Conservation (phyloP, 1,140 invertebrate species). For the Aphis gossypii region DNA sequence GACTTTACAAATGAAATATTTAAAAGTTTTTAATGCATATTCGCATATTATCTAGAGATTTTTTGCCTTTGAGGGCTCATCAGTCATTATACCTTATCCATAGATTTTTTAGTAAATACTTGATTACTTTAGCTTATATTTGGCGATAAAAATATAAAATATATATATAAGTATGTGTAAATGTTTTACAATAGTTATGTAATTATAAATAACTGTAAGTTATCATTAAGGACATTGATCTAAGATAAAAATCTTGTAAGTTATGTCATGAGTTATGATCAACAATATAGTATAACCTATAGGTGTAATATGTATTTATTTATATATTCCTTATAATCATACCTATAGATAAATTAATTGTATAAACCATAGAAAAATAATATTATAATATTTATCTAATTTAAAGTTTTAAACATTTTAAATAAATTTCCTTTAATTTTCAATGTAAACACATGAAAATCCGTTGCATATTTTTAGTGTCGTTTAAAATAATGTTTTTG, state of each 20-base stretch:
- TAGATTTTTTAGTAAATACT: background rate
- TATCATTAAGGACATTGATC: background rate
- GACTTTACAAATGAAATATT: background rate
- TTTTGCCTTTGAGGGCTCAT: background rate
- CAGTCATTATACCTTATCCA: background rate
- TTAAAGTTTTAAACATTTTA: background rate
- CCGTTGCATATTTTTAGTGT: background rate
- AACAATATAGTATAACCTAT: background rate
- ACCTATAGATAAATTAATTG: background rate
- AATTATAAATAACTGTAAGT: too few relatives aligned
- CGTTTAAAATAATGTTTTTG: background rate
- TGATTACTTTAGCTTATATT: background rate
- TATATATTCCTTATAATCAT: background rate
- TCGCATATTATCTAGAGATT: background rate
- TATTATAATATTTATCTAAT: background rate
- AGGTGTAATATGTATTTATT: background rate
- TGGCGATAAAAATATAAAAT: too few relatives aligned
- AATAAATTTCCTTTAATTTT: background rate
- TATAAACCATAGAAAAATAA: background rate
- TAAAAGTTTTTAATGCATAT: background rate
- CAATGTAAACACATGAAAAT: background rate
- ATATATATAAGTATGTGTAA: too few relatives aligned
- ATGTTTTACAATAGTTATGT: too few relatives aligned
- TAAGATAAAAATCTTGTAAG: background rate
- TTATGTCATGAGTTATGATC: background rate